phyloP scores from a whole-genome alignment of 2,888 invertebrate species.

The Thymelicus acteon region DNA sequence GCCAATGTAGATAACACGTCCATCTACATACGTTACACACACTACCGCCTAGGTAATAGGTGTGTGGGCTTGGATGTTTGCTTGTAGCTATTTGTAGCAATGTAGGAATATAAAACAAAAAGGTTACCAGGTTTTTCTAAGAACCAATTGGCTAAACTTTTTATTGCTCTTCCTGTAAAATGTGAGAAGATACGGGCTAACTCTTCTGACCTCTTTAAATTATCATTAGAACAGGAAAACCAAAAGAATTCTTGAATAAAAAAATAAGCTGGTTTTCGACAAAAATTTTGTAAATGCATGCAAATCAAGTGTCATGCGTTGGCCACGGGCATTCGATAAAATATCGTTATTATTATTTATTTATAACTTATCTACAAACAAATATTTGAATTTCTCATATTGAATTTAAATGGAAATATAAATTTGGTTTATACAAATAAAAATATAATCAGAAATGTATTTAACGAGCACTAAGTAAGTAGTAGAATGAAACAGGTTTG shows the following conservation, averaged over 20 bases:
- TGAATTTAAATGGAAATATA: no score
- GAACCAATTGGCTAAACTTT: slow-evolving; percentile 1
- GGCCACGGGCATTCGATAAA: background rate
- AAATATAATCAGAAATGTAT: background rate
- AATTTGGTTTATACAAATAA: background rate
- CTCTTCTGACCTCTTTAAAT: background rate
- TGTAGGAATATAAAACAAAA: slow-evolving; percentile 22
- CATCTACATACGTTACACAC: slow-evolving; percentile 33
- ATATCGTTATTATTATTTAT: background rate
- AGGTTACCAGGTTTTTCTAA: slow-evolving; percentile 26
- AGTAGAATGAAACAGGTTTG: slow-evolving; percentile 13
- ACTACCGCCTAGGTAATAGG: slow-evolving; percentile 49
- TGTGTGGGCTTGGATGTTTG: slow-evolving; percentile 38
- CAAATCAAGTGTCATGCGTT: slow-evolving; percentile 51
- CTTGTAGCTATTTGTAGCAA: slow-evolving; percentile 32
- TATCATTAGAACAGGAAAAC: background rate
- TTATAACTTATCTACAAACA: background rate
- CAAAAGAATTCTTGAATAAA: slow-evolving; percentile 61
- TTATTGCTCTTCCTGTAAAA: background rate
- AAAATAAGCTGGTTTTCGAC: slow-evolving; percentile 51
- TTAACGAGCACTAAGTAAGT: background rate
- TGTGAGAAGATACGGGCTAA: background rate
- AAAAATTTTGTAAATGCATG: slow-evolving; percentile 67
- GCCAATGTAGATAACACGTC: slow-evolving; percentile 57
- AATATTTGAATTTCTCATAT: no score